Conservation (phyloP, 1,140 invertebrate species). For the Cyclargus thomasi region DNA sequence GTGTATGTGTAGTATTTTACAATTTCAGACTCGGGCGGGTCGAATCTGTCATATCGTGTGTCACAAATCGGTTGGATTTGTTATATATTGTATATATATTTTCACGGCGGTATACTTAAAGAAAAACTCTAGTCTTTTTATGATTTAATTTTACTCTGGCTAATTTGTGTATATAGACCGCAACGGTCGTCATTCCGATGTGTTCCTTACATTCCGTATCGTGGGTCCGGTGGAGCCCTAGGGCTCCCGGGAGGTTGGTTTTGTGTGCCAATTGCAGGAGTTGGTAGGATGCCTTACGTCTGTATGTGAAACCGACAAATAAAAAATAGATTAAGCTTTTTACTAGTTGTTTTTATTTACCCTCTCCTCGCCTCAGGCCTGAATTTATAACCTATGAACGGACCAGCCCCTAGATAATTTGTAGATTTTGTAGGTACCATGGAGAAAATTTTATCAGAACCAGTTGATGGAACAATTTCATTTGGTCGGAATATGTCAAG, state of each 20-base stretch:
- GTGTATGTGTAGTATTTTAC: constrained; percentile 27
- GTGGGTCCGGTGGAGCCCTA: constrained; percentile 38
- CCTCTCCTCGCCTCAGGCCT: neutral
- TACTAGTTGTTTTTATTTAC: constrained; percentile 49
- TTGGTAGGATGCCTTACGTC: constrained; percentile 67
- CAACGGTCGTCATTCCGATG: constrained; percentile 38
- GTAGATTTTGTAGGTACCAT: too few species aligned
- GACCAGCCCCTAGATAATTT: too few species aligned
- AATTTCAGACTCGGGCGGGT: constrained; percentile 36
- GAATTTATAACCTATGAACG: neutral
- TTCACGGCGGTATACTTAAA: constrained; percentile 64
- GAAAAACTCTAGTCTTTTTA: constrained; percentile 68
- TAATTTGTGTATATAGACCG: constrained; percentile 40
- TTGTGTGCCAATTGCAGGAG: constrained; percentile 66
- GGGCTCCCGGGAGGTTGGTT: constrained; percentile 47
- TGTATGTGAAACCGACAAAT: constrained; percentile 72
- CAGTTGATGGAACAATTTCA: too few species aligned
- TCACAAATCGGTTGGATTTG: constrained; percentile 12
- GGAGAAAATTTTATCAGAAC: too few species aligned
- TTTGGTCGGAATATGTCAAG: too few species aligned
- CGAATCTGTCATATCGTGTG: constrained; percentile 17
- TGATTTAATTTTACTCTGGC: constrained; percentile 55
- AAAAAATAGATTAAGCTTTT: constrained; percentile 71
- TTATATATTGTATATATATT: constrained; percentile 44
- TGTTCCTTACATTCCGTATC: constrained; percentile 53